phyloP scores from a whole-genome alignment of 2,113 vertebrate genomes.

The Campylorhamphus procurvoides region DNA sequence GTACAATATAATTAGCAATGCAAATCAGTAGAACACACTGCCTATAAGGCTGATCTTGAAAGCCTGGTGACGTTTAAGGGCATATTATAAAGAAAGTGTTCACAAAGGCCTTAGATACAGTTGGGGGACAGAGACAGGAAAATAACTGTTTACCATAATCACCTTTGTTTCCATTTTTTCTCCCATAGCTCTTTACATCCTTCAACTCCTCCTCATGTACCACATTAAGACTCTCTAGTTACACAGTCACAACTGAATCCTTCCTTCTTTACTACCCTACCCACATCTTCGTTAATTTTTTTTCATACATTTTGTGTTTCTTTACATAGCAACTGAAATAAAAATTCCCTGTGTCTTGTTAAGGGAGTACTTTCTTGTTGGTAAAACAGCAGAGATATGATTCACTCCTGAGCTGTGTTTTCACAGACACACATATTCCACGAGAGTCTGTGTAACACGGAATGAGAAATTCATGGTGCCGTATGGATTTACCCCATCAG shows the following conservation, averaged over 20 bases:
- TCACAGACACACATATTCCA: not conserved
- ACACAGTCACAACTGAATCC: not conserved
- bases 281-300: slow-evolving; percentile 5
- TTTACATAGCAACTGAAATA: slow-evolving; percentile 41
- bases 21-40: not conserved
- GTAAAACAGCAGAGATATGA: not conserved
- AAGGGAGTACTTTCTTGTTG: slow-evolving; percentile 1
- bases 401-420: not conserved
- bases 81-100: slow-evolving; percentile 33
- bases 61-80: slow-evolving; percentile 49
- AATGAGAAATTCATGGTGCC: not conserved
- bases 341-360: not conserved
- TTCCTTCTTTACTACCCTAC: slow-evolving; percentile 8
- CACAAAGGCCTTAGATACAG: not conserved
- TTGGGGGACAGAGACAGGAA: slow-evolving; percentile 31
- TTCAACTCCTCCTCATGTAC: not conserved
- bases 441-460: not conserved
- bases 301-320: slow-evolving; percentile 1
- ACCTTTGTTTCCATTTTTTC: slow-evolving; percentile 47
- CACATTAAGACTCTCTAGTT: not conserved
- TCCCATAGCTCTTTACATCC: slow-evolving; percentile 30
- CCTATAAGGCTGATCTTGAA: slow-evolving; percentile 5
- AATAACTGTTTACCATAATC: slow-evolving; percentile 22
- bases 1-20: slow-evolving; percentile 59
- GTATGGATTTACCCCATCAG: not conserved